Evolutionary conservation across 2,113 vertebrate genomes (phyloP), one percentile per base, ranked within the genome.

Genomic region (Pica pica): DNA sequence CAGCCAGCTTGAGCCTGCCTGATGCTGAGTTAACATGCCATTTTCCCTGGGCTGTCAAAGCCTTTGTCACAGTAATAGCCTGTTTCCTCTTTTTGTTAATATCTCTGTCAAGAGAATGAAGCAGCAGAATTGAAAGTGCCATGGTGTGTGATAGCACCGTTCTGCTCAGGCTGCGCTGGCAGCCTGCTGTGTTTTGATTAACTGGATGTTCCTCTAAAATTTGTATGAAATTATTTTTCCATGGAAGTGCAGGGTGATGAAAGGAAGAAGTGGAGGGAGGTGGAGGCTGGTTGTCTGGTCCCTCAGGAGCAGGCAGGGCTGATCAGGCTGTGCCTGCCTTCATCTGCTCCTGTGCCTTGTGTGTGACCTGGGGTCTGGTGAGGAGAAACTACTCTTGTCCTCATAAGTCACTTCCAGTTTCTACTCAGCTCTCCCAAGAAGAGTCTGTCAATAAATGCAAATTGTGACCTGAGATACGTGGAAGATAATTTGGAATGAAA

Each of bases 21-120:
- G 53, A 39, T 86, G 85, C 70, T 4, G 65, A 93, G 90, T 56
- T 95, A 93, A 94, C 64, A 17, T 86, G 84, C 85, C 79, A 70
- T 88, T 96, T 94, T 95, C 90, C 82, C 71, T 42, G 42, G 24
- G 75, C 95, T 97, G 93, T 95, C 95, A 96, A 93, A 96, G 92
- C 52, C 84, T 95, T 93, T 96, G 92, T 96, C 89, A 88, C 41
- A 0, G 93, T 96, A 96, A 97, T 93, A 93, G 90, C 63, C 88
- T 24, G 35, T 95, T 97, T 96, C 95, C 93, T 92, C 94, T 96
- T 96, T 90, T 88, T 90, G 93, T 95, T 97, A 97, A 93, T 96
- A 88, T 96, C 79, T 93, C 90, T 93, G 93, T 93, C 93, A 92
- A 80, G 91, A 88, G 90, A 91, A 95, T 27, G 92, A 96, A 95